phyloP scores from a whole-genome alignment of 2,797 vertebrate genomes.

The Myoxocephalus aenaeus region DNA sequence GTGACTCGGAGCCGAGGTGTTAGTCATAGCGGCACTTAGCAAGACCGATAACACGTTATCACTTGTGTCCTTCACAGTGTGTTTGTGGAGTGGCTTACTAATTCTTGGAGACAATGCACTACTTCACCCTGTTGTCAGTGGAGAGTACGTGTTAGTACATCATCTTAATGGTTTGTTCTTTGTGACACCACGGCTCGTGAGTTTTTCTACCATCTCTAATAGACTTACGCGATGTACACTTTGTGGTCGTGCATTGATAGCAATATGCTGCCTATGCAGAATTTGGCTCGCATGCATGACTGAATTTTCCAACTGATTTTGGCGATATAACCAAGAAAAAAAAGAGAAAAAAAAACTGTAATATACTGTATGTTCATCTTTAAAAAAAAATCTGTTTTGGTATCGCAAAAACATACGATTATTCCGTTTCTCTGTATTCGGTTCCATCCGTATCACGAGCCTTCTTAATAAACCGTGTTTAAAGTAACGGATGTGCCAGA shows the following conservation, averaged over 20 bases:
- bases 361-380: neutral
- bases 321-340: neutral
- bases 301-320: neutral
- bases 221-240: neutral
- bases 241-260: neutral
- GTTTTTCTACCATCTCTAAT: slow-evolving; percentile 2
- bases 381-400: neutral
- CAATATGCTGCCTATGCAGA: neutral
- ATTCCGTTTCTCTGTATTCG: neutral
- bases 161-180: slow-evolving; percentile 27
- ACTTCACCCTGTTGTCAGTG: slow-evolving; percentile 27
- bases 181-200: neutral
- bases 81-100: slow-evolving; percentile 44
- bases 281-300: neutral
- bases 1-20: slow-evolving; percentile 48
- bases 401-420: neutral
- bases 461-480: slow-evolving; percentile 13
- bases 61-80: slow-evolving; percentile 54
- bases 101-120: slow-evolving; percentile 50
- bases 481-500: slow-evolving; percentile 50
- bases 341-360: too few species aligned
- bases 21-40: slow-evolving; percentile 61
- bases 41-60: slow-evolving; percentile 63
- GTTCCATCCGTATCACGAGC: neutral
- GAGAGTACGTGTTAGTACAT: slow-evolving; percentile 25